These are phyloP conservation scores for Silurus asotus DNA, from an alignment of 2,113 vertebrate species.

Conservation along the genomic window DNA sequence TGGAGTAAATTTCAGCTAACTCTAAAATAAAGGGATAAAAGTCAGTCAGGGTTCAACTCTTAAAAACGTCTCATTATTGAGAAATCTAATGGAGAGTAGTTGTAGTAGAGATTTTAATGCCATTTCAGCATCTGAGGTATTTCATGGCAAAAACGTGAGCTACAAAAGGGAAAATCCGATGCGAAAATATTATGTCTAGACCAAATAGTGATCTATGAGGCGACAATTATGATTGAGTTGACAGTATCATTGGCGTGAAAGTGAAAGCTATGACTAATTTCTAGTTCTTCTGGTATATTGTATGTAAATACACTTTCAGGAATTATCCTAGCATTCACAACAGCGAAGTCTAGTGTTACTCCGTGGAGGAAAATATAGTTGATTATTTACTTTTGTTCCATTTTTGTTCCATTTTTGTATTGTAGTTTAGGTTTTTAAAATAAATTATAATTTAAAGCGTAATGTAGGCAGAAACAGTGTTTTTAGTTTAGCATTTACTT, in stretches of 20 bases:
- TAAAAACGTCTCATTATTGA: background rate
- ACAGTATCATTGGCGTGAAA: background rate
- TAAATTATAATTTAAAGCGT: background rate
- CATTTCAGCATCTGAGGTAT: too few relatives aligned
- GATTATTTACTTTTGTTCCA: background rate
- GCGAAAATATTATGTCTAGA: background rate
- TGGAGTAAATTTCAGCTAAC: background rate
- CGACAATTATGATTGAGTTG: background rate
- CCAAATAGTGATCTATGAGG: background rate
- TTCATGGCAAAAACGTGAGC: too few relatives aligned
- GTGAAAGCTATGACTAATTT: background rate
- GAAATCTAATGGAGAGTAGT: background rate
- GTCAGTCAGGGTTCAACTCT: background rate
- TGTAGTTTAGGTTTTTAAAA: background rate
- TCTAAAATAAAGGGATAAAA: background rate
- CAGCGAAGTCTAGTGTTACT: background rate
- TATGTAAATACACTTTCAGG: slow-evolving; percentile 1
- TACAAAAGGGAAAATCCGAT: too few relatives aligned
- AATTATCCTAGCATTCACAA: background rate
- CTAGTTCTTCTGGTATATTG: background rate
- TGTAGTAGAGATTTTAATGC: too few relatives aligned
- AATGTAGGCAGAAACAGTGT: background rate
- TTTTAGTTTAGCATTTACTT: background rate
- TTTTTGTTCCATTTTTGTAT: background rate
- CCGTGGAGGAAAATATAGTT: background rate